A percentile compares a stretch with the other conserved stretches of the same genome.
Evolutionary conservation across 2,888 invertebrate species (phyloP).

Genomic region (Dexiosoma caninum): DNA sequence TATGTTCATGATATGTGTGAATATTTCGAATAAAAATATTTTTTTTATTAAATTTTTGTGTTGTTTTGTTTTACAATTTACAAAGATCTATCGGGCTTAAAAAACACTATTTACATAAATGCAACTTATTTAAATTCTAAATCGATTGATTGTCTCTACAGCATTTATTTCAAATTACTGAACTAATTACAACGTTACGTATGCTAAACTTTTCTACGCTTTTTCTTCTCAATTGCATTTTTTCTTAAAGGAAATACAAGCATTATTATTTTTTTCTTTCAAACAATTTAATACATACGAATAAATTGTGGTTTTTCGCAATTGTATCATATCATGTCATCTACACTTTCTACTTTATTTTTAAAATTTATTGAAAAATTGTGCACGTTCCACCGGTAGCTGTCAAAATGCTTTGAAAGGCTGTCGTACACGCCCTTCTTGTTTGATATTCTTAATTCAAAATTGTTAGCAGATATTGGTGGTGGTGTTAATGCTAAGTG

Average conservation of each 20-base stretch:
- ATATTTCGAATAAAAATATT: too few species aligned
- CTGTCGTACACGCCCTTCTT: conserved; percentile 35
- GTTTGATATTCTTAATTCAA: conserved; percentile 12
- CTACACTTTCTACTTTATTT: background rate
- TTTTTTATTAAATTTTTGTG: too few species aligned
- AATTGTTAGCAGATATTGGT: background rate
- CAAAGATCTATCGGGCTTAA: too few species aligned
- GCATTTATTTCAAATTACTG: background rate
- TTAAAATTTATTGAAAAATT: conserved; percentile 11
- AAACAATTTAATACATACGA: background rate
- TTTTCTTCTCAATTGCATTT: background rate
- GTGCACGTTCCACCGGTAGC: conserved; percentile 1
- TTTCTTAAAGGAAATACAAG: too few species aligned
- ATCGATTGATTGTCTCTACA: too few species aligned
- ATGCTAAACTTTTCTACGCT: background rate
- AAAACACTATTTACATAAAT: too few species aligned
- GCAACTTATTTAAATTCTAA: too few species aligned
- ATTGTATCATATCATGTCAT: background rate
- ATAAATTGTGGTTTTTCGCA: background rate
- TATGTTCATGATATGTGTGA: too few species aligned
- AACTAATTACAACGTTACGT: background rate
- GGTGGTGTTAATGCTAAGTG: background rate
- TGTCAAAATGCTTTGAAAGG: conserved; percentile 20
- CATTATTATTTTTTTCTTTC: background rate
- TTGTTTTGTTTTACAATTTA: too few species aligned